phyloP scores from a whole-genome alignment of 1,140 invertebrate genomes.

The Steinernema feltiae region DNA sequence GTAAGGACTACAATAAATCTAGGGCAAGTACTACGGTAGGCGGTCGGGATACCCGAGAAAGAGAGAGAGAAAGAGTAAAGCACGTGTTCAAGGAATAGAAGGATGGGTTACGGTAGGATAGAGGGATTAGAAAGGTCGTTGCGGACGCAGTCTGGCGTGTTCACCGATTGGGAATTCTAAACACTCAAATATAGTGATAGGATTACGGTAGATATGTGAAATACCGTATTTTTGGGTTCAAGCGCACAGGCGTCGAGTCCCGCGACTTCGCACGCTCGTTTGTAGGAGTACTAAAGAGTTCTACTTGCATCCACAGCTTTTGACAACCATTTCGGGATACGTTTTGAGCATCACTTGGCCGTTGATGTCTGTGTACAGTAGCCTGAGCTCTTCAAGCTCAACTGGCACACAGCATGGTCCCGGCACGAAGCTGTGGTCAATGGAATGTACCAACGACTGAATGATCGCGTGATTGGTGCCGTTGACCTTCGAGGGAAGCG shows the following conservation, averaged over 20 bases:
- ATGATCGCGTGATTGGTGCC: slow-evolving; percentile 97
- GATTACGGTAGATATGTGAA: no score
- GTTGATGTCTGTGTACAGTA: slow-evolving; percentile 81
- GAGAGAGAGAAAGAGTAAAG: neutral
- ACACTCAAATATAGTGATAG: neutral
- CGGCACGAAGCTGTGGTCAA: slow-evolving; percentile 78
- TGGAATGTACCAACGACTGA: slow-evolving; percentile 86
- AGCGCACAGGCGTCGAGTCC: neutral
- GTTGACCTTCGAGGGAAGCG: slow-evolving; percentile 83
- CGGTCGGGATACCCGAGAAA: slow-evolving; percentile 6
- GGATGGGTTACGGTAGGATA: neutral
- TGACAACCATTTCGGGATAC: neutral
- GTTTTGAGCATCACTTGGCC: neutral
- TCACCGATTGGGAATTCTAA: slow-evolving; percentile 1
- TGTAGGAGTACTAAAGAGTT: no score
- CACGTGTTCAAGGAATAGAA: neutral
- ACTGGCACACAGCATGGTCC: slow-evolving; percentile 89
- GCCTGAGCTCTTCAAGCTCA: slow-evolving; percentile 77
- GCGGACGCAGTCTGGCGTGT: slow-evolving; percentile 10
- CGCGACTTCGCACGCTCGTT: neutral
- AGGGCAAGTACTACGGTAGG: neutral
- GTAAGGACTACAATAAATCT: neutral
- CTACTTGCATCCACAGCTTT: slow-evolving; percentile 9
- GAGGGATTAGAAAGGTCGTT: neutral
- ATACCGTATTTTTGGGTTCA: neutral